Conservation (phyloP, 1,140 invertebrate genomes). For the Conus ventricosus region DNA sequence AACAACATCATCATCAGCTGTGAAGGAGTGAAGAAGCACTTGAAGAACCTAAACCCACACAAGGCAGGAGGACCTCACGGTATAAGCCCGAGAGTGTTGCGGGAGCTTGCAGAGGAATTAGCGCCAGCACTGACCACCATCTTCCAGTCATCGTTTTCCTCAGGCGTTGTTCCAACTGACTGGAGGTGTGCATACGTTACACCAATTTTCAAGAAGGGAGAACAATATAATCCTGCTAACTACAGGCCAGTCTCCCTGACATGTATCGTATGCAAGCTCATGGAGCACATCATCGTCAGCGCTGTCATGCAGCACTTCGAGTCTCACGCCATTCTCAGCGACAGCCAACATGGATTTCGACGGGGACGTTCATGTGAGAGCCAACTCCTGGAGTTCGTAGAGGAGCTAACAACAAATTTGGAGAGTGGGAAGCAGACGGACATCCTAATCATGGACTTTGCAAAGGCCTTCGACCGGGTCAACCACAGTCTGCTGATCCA, state of each 20-base stretch:
- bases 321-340: neutral
- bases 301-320: slow-evolving; percentile 40
- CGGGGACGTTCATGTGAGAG: slow-evolving; percentile 39
- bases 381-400: slow-evolving; percentile 35
- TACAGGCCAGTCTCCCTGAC: slow-evolving; percentile 48
- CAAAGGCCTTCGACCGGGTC: slow-evolving; percentile 40
- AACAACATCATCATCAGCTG: neutral
- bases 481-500: slow-evolving; percentile 36
- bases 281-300: slow-evolving; percentile 36
- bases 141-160: no score
- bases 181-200: no score
- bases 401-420: slow-evolving; percentile 23
- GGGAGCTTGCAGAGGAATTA: neutral
- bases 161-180: no score
- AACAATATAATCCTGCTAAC: slow-evolving; percentile 42
- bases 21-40: neutral
- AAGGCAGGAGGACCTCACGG: slow-evolving; percentile 11
- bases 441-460: slow-evolving; percentile 26
- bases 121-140: no score
- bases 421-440: slow-evolving; percentile 36
- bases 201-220: no score
- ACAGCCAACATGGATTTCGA: slow-evolving; percentile 39
- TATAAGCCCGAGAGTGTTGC: neutral
- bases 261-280: slow-evolving; percentile 36
- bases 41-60: slow-evolving; percentile 1